These are phyloP conservation scores for Scolopax mira DNA, from an alignment of 2,113 vertebrate species.

Conservation along the genomic window DNA sequence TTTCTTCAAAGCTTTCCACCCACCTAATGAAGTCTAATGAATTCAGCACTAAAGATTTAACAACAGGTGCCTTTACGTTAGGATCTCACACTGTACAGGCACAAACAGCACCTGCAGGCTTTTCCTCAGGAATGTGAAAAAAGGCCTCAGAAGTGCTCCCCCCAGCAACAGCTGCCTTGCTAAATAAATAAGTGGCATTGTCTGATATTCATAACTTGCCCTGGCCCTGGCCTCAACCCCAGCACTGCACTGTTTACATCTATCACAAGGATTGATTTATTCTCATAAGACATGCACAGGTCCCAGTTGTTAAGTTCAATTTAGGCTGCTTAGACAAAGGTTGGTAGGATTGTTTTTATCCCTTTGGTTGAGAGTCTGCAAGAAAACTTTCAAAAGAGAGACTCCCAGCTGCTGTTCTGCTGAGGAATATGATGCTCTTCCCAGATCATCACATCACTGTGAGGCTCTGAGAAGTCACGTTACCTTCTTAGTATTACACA, in stretches of 20 bases:
- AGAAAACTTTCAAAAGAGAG: background rate
- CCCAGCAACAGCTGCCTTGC: background rate
- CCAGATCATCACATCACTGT: background rate
- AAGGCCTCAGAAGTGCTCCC: background rate
- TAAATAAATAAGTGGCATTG: background rate
- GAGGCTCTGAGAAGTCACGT: fast-evolving
- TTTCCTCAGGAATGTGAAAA: background rate
- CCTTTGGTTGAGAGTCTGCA: background rate
- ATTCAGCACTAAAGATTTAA: background rate
- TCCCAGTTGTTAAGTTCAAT: background rate
- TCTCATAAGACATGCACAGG: fast-evolving
- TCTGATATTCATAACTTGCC: background rate
- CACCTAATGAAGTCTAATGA: background rate
- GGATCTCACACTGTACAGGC: background rate
- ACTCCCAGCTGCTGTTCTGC: background rate
- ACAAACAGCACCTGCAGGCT: background rate
- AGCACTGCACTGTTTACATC: background rate
- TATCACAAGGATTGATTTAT: background rate
- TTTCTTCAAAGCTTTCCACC: background rate
- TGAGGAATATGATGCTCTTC: background rate
- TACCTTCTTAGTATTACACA: background rate
- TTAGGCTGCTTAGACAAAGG: too few species aligned
- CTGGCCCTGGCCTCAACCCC: fast-evolving
- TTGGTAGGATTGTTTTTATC: background rate
- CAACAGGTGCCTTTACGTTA: background rate